Conservation (phyloP, 2,888 invertebrate species). For the Nysson spinosus region DNA sequence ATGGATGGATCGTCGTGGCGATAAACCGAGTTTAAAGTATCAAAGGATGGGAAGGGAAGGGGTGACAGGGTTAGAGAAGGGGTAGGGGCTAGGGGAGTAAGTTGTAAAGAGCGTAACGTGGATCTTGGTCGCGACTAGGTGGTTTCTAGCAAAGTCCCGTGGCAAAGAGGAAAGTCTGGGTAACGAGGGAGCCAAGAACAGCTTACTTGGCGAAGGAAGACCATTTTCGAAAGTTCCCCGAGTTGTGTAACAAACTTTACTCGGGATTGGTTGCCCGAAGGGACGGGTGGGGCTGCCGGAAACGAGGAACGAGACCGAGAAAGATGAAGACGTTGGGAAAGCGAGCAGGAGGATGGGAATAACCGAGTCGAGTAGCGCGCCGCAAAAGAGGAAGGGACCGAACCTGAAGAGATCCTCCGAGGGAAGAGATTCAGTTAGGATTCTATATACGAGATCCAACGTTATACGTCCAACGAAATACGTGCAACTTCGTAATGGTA, state of each 20-base stretch:
- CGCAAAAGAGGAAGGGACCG: conserved; percentile 29
- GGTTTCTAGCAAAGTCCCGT: conserved; percentile 60
- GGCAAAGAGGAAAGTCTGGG: conserved; percentile 63
- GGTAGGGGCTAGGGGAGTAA: too few relatives aligned
- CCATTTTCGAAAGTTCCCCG: conserved; percentile 73
- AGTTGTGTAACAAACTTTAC: conserved; percentile 77
- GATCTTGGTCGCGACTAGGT: conserved; percentile 47
- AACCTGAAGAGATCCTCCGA: conserved; percentile 60
- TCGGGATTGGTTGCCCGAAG: conserved; percentile 76
- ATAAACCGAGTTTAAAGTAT: conserved; percentile 7
- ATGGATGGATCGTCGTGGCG: not conserved
- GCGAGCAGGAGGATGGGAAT: not conserved
- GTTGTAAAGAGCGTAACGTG: conserved; percentile 11
- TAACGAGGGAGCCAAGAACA: conserved; percentile 68
- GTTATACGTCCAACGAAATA: conserved; percentile 62
- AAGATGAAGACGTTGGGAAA: conserved; percentile 16
- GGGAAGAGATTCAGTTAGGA: conserved; percentile 74
- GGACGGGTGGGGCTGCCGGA: conserved; percentile 68
- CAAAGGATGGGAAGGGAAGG: too few relatives aligned
- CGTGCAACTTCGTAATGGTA: conserved; percentile 63
- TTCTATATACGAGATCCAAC: conserved; percentile 66
- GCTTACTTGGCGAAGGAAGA: conserved; percentile 69
- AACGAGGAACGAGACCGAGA: conserved; percentile 29
- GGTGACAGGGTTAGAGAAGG: too few relatives aligned
- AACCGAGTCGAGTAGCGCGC: conserved; percentile 16